Percentiles rank a stretch among this genome's conserved stretches.
Conservation (phyloP, 2,113 vertebrate species). For the Butorides virescens region DNA sequence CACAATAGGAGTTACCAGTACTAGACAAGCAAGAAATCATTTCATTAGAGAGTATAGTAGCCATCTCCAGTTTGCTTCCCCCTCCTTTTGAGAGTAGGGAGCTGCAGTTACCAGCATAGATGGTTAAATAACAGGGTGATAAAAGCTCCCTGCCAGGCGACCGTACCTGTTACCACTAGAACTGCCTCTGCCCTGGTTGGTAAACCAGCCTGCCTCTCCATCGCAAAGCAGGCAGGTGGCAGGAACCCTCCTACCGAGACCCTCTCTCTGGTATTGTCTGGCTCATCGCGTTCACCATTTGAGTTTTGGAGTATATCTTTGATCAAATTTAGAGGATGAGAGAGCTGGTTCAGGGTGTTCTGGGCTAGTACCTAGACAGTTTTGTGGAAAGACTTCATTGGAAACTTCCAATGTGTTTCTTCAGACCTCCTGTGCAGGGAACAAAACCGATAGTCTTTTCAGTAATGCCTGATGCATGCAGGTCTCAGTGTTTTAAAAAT, state of each 20-base stretch:
- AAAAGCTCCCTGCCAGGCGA: background rate
- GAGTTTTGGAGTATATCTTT: background rate
- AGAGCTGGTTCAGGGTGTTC: background rate
- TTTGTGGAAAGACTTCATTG: background rate
- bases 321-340: background rate
- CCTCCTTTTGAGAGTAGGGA: background rate
- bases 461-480: background rate
- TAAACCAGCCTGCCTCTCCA: background rate
- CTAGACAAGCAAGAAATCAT: slow-evolving; percentile 31
- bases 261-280: background rate
- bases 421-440: background rate
- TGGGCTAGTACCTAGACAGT: background rate
- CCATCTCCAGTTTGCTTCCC: background rate
- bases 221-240: background rate
- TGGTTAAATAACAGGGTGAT: slow-evolving; percentile 11
- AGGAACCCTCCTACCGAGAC: background rate
- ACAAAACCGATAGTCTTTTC: background rate
- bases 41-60: background rate
- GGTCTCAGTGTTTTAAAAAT: background rate
- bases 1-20: background rate
- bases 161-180: background rate
- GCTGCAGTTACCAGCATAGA: background rate
- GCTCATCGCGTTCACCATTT: background rate
- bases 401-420: background rate
- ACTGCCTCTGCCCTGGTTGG: background rate